Percentiles rank a stretch among this genome's conserved stretches.
Conservation (phyloP, 2,797 vertebrate species). For the Thamnophis elegans region DNA sequence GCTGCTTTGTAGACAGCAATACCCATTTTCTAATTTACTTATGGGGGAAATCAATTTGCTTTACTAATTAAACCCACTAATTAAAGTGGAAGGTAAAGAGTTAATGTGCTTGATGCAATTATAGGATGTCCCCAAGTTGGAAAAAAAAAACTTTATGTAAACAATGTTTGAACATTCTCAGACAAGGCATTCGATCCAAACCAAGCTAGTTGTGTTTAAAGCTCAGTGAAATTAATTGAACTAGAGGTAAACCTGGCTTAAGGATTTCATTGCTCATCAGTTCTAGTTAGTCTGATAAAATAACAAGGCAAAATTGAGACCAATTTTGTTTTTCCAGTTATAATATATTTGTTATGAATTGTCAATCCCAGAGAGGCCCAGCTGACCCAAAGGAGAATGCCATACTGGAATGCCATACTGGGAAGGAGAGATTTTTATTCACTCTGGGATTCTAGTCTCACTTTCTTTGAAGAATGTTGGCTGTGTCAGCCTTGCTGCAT, state of each 20-base stretch:
- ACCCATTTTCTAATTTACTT: constrained; percentile 49
- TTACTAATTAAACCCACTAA: constrained; percentile 49
- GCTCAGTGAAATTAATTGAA: constrained; percentile 6
- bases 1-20: constrained; percentile 24
- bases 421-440: not conserved
- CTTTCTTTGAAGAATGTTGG: not conserved
- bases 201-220: constrained; percentile 4
- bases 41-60: constrained; percentile 39
- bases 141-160: constrained; percentile 39
- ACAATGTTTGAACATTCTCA: constrained; percentile 34
- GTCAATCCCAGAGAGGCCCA: not conserved
- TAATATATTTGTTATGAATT: not conserved
- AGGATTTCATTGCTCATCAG: constrained; percentile 1
- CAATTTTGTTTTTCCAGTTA: not conserved
- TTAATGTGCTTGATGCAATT: constrained; percentile 43
- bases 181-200: constrained; percentile 11
- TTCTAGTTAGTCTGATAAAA: not conserved
- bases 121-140: constrained; percentile 30
- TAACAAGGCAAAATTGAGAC: not conserved
- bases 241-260: not conserved
- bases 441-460: not conserved
- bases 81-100: constrained; percentile 35
- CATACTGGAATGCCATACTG: not conserved
- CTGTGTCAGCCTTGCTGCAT: not conserved
- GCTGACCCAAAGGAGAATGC: not conserved